Evolutionary conservation across 2,888 invertebrate genomes (phyloP).

Genomic region (Drosophila mimica): DNA sequence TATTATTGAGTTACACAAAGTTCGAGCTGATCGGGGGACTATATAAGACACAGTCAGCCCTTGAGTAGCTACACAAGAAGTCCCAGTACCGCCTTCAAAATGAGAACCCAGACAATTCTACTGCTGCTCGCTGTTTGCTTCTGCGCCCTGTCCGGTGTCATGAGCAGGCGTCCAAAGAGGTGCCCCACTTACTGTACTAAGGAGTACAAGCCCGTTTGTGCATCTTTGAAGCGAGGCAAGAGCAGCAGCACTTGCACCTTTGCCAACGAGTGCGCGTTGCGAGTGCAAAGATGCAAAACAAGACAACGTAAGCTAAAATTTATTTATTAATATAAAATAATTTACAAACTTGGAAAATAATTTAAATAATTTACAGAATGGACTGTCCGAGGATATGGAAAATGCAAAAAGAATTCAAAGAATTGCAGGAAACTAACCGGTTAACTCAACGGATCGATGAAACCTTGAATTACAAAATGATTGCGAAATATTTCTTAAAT

Average conservation of each 20-base stretch:
- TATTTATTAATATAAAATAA: neutral
- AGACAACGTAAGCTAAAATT: neutral
- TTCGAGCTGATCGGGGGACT: neutral
- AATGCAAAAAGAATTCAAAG: neutral
- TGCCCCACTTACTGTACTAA: neutral
- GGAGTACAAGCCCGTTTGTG: neutral
- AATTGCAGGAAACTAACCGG: neutral
- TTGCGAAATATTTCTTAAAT: neutral
- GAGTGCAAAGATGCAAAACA: neutral
- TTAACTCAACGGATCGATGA: neutral
- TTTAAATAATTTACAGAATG: neutral
- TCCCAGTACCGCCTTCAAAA: neutral
- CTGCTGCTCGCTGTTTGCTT: neutral
- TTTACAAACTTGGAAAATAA: neutral
- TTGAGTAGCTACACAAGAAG: neutral
- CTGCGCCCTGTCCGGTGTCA: neutral
- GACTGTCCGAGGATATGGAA: accelerated
- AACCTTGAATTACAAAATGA: neutral
- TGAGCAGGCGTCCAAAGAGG: accelerated
- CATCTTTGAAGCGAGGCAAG: neutral
- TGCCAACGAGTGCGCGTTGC: neutral
- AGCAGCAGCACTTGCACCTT: neutral
- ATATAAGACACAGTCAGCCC: neutral
- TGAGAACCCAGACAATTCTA: neutral
- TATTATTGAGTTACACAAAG: neutral